Base-by-base conservation (phyloP, 1,140 invertebrate genomes). In the Notospermus geniculatus region DNA sequence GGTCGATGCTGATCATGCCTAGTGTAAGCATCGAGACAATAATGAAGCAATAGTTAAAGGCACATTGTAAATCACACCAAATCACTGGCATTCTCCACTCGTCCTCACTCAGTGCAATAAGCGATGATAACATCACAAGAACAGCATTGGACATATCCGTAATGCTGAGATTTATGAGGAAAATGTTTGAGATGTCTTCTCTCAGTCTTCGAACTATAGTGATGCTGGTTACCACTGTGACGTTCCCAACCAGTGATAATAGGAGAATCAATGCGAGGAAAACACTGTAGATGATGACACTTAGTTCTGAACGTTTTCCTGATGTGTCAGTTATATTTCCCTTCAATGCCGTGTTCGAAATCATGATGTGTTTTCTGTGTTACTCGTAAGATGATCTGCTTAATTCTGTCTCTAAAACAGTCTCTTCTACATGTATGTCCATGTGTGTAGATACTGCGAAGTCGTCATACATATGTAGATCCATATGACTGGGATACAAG, bases 11-110 rank as follows among this genome's bases (percentile, higher is more conserved):
- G 36, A 81, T 78, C 62, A 73, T 72, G 53, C 71, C 75, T 15
- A 81, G 66, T 7, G 77, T 81, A 23, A 79, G 59, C 78, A 80
- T 79, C 1, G 78, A 80, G 9, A 76, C 71, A 17, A 80, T 78
- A 39, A 80, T 80, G 11, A 79, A 63, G 32, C 72, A 77, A 66
- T 81, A 81, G 64, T 81, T 81, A 11, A 68, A 54, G 2, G 67
- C 70, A 62, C 78, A 80, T 15, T 77, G 64, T 7, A 73, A 25
- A 23, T 73, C 52, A 55, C 79, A 81, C 66, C 65, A 71, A 1
- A 43, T 19, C 2, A 28, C 1, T 2, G 65, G 65, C 11, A 80
- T 23, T 0, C 50, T 43, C 73, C 71, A 74, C 19, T 32, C 23
- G 58, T 80, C 76, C 0, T 57, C 22, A 0, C 69, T 50, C 7